phyloP scores from a whole-genome alignment of 1,140 invertebrate genomes.

The Chrysomallon squamiferum region DNA sequence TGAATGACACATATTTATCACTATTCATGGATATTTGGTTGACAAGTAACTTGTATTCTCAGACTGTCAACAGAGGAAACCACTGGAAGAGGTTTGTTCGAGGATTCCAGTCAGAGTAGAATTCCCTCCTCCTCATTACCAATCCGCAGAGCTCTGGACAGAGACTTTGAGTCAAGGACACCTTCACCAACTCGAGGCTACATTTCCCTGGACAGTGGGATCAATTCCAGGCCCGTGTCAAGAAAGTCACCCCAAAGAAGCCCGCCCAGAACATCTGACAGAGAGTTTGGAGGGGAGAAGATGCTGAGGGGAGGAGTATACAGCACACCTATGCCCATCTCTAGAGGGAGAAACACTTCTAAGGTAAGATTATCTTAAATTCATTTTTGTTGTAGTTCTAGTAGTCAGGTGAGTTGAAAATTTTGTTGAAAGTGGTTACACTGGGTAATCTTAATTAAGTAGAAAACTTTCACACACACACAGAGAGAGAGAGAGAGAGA shows the following conservation, averaged over 20 bases:
- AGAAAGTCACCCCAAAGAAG: constrained; percentile 24
- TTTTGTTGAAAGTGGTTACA: too few relatives aligned
- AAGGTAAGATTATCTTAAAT: constrained; percentile 11
- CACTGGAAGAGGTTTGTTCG: too few relatives aligned
- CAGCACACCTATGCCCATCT: constrained; percentile 46
- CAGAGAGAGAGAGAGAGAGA: too few relatives aligned
- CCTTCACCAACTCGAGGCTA: neutral
- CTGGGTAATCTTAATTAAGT: too few relatives aligned
- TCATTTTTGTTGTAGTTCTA: too few relatives aligned
- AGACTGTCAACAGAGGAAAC: too few relatives aligned
- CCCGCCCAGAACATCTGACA: constrained; percentile 7
- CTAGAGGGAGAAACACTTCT: constrained; percentile 17
- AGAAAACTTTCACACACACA: too few relatives aligned
- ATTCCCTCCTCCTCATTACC: neutral
- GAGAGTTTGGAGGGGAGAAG: constrained; percentile 13
- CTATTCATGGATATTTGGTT: too few relatives aligned
- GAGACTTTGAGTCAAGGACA: constrained; percentile 3
- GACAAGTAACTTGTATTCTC: too few relatives aligned
- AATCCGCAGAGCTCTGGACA: constrained; percentile 14
- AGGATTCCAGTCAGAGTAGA: too few relatives aligned
- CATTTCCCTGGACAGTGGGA: neutral
- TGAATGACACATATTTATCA: too few relatives aligned
- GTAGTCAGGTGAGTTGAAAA: too few relatives aligned
- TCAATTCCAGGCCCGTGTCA: neutral
- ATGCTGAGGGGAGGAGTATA: constrained; percentile 42